Evolutionary conservation across 2,113 vertebrate species (phyloP).

Genomic region (Aplodontia rufa): DNA sequence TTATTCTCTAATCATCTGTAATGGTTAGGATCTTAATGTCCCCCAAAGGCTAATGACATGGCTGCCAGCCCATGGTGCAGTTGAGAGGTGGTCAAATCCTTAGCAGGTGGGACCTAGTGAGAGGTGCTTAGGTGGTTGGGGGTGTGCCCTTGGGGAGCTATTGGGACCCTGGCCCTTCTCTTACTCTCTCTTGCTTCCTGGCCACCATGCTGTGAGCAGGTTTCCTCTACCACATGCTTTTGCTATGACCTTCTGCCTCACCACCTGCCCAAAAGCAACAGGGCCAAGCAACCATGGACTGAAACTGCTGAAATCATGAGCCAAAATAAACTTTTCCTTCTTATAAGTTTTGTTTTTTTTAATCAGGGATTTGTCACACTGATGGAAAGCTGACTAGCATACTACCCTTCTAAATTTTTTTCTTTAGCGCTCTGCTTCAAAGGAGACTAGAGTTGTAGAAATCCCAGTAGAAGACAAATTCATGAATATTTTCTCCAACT

Average conservation of each 20-base stretch:
- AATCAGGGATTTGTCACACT: neutral
- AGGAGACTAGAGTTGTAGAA: neutral
- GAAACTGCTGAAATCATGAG: neutral
- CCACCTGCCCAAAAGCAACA: neutral
- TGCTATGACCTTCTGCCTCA: neutral
- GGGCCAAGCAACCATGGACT: neutral
- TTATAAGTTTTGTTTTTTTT: no score
- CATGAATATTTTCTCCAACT: neutral
- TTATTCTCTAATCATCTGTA: neutral
- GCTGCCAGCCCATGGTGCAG: neutral
- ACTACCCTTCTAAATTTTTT: neutral
- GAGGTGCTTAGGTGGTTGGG: neutral
- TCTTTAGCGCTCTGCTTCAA: neutral
- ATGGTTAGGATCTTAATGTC: neutral
- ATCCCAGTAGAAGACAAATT: neutral
- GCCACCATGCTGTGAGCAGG: neutral
- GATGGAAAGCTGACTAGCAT: neutral
- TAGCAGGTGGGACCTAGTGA: neutral
- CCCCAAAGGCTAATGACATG: neutral
- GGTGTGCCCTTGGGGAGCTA: neutral
- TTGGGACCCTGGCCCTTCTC: neutral
- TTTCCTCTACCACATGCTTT: neutral
- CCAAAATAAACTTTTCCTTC: neutral
- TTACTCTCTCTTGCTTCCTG: neutral
- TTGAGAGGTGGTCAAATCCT: neutral